Evolutionary conservation across 2,113 vertebrate species (phyloP), one percentile per base, ranked within the genome.

Genomic region (Etheostoma cragini): DNA sequence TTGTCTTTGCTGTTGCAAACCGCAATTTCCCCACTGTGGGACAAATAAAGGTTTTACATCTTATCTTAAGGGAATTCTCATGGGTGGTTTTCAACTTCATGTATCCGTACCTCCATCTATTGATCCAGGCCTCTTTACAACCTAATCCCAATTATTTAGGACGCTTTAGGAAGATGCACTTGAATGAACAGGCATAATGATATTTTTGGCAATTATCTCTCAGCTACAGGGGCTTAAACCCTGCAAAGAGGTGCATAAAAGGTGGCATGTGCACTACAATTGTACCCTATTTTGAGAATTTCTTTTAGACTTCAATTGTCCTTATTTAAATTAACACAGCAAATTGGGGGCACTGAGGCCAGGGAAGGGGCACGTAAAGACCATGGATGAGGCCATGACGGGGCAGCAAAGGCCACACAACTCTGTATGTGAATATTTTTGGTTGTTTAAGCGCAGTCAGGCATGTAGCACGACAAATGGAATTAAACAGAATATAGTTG

Each of bases 301-400:
- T 0, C 0, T 65, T 75, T 72, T 72, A 71, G 70, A 65, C 63
- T 16, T 77, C 22, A 77, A 24, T 80, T 79, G 69, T 62, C 57
- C 58, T 63, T 52, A 64, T 4, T 8, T n/a, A 47, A 63, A 53
- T 47, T 38, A 72, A 69, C 3, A 15, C 65, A 2, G 62, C 2
- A 86, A 88, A 80, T 69, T 80, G 75, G 76, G 72, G 67, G 57
- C 83, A 0, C n/a, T 45, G 62, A 65, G 74, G 83, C 70, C 77
- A 76, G 33, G 10, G 19, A 26, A 11, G 63, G 45, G 66, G 17
- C 26, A n/a, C 22, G 53, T 45, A 50, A 17, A 60, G 73, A 24
- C 8, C 1, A 17, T 33, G 6, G 26, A 62, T 30, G 53, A 71
- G 47, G 49, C 22, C 47, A 14, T 26, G 49, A 42, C 8, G 6